phyloP scores from a whole-genome alignment of 1,140 invertebrate genomes.

The Calephelis nemesis region DNA sequence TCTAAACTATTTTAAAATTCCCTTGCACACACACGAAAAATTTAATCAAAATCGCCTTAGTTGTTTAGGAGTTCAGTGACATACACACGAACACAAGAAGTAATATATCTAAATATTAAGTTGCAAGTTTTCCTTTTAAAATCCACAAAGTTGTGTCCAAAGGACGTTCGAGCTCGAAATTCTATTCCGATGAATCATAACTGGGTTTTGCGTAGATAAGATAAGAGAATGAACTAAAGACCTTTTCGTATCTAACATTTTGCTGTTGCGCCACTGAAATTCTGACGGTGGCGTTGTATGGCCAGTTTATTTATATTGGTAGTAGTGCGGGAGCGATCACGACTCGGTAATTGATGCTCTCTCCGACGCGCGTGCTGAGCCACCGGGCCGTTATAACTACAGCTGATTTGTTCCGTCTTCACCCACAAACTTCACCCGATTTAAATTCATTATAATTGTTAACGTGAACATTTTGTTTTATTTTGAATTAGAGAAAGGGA shows the following conservation, averaged over 20 bases:
- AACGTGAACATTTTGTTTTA: too few species aligned
- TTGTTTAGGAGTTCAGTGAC: too few species aligned
- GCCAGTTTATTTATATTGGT: conserved; percentile 68
- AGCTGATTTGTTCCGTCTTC: conserved; percentile 44
- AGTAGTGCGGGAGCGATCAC: conserved; percentile 68
- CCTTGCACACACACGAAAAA: too few species aligned
- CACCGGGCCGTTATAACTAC: conserved; percentile 55
- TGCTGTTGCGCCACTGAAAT: conserved; percentile 58
- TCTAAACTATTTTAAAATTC: too few species aligned
- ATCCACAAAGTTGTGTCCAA: too few species aligned
- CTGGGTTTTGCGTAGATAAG: conserved; percentile 42
- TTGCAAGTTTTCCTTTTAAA: too few species aligned
- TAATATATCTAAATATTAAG: too few species aligned
- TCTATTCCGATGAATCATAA: conserved; percentile 28
- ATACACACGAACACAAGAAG: too few species aligned
- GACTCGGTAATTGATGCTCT: conserved; percentile 72
- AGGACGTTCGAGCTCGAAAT: neutral
- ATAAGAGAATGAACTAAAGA: conserved; percentile 54
- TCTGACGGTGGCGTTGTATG: conserved; percentile 39
- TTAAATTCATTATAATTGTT: conserved; percentile 6
- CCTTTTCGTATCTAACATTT: conserved; percentile 65
- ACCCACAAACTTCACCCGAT: conserved; percentile 21
- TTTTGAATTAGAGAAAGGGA: too few species aligned
- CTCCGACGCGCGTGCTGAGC: conserved; percentile 50
- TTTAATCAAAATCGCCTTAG: too few species aligned